Base-by-base conservation (phyloP, 1,140 invertebrate genomes). In the Cydia strobilella region DNA sequence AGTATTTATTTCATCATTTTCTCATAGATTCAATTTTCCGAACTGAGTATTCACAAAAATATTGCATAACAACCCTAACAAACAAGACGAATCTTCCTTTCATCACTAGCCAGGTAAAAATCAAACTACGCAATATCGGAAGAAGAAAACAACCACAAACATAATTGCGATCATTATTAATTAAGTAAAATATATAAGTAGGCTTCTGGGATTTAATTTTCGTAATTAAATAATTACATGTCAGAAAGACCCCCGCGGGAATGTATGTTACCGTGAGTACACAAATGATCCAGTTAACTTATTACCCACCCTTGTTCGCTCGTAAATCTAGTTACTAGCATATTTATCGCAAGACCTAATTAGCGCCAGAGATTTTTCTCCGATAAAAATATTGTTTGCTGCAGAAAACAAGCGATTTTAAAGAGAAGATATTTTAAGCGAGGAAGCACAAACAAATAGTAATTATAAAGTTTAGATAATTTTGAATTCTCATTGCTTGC, bases 181-280 rank as follows among this genome's bases (percentile, higher is more conserved):
- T 59, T 23, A 23, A 10, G 7, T 59, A 12, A 59, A 18, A 18
- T 51, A 23, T 59, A 59, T 59, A 59, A 9, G 23, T 59, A 59
- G 9, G 20, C 18, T 59, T 12, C 54, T 59, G 54, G 54, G 54
- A 59, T 23, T 66, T 13, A 66, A 66, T 66, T 31, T 35, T 35
- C 25, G 63, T 66, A n/a, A 66, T 66, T n/a, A 66, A 66, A 35
- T 66, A 66, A 66, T 66, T 66, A 66, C 63, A 35, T 35, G 63
- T 10, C 27, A 31, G 25, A 66, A 35, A 31, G 63, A 9, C 27
- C 15, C 63, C 63, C 63, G n/a, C 27, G 27, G 63, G 63, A 66
- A 66, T n/a, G 27, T 15, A 66, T 31, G 27, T 35, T 66, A 66
- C 13, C 63, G 25, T 35, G 63, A 66, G n/a, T 31, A 66, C 63